phyloP scores from a whole-genome alignment of 2,797 vertebrate species.

The Ctenochaetus hawaiiensis region DNA sequence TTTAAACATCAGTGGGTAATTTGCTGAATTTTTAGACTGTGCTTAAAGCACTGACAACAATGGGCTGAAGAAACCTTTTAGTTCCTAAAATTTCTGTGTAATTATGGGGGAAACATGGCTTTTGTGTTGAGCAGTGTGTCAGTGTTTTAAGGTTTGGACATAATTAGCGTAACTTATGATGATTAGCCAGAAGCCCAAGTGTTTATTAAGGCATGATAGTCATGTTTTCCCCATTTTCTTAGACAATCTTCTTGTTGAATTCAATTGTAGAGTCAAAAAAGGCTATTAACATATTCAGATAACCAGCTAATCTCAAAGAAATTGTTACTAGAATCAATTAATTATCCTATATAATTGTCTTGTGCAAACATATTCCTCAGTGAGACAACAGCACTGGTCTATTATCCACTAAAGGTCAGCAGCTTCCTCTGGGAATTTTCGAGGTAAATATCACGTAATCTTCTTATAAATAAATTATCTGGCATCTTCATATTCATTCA shows the following conservation, averaged over 20 bases:
- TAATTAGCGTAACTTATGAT: background rate
- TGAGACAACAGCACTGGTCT: slow-evolving; percentile 11
- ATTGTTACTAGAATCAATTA: slow-evolving; percentile 1
- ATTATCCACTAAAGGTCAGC: slow-evolving; percentile 59
- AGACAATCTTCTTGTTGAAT: background rate
- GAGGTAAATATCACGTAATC: slow-evolving; percentile 46
- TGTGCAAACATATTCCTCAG: slow-evolving; percentile 14
- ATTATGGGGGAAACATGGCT: too few relatives aligned
- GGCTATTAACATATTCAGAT: background rate
- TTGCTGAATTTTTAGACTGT: too few relatives aligned
- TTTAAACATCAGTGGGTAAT: too few relatives aligned
- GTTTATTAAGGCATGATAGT: background rate
- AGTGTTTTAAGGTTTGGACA: background rate
- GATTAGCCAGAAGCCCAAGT: background rate
- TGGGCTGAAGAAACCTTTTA: too few relatives aligned
- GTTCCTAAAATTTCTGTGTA: too few relatives aligned
- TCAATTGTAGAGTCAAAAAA: slow-evolving; percentile 9
- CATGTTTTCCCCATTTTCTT: background rate
- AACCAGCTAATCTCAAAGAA: background rate
- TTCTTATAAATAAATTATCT: slow-evolving; percentile 57
- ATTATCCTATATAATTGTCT: slow-evolving; percentile 3
- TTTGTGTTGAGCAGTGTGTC: background rate
- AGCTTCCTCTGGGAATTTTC: slow-evolving; percentile 56
- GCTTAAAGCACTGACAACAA: too few relatives aligned
- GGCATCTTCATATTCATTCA: slow-evolving; percentile 16